Base-by-base conservation (phyloP, 2,888 invertebrate species). In the Torymus texanus region DNA sequence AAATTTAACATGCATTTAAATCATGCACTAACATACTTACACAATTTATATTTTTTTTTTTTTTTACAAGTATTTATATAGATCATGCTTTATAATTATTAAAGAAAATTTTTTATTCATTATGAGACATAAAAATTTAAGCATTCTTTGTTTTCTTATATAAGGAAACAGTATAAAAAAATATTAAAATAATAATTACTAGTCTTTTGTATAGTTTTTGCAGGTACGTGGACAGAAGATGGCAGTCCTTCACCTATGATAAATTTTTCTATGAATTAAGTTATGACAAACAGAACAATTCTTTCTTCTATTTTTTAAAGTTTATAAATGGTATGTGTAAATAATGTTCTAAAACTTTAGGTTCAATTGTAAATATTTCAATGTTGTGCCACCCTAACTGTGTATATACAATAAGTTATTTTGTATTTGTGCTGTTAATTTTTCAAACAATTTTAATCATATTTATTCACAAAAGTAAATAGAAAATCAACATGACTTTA, bases 161-260 rank as follows among this genome's bases (percentile, higher is more conserved):
- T 51, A 72, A 68, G 55, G 13, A 66, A 72, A 66, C 53, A 78
- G 61, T 24, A n/a, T 50, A 59, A 24, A 65, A 84, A 80, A 84
- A 84, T 72, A 81, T 80, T 75, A 75, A 83, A 87, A 88, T 84
- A 85, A 87, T 88, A 88, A 88, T 89, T 88, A 89, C 89, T 85
- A 88, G 87, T 83, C 85, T 87, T 88, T 84, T 85, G 86, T 84
- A 87, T 83, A 84, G 85, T 82, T 86, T 87, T 88, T 85, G 83
- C 84, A 84, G 85, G 86, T 85, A 88, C 84, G 83, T 87, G 87
- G 83, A 86, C 83, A 83, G 88, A 85, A 85, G 87, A 85, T 83
- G 85, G 84, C 80, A 85, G 84, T 86, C 86, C 88, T 84, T 88
- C 86, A 87, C 88, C 89, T 89, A 87, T 79, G 79, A 80, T 77